These are phyloP conservation scores for Polyergus mexicanus DNA, from an alignment of 1,140 invertebrate genomes.

Conservation along the genomic window DNA sequence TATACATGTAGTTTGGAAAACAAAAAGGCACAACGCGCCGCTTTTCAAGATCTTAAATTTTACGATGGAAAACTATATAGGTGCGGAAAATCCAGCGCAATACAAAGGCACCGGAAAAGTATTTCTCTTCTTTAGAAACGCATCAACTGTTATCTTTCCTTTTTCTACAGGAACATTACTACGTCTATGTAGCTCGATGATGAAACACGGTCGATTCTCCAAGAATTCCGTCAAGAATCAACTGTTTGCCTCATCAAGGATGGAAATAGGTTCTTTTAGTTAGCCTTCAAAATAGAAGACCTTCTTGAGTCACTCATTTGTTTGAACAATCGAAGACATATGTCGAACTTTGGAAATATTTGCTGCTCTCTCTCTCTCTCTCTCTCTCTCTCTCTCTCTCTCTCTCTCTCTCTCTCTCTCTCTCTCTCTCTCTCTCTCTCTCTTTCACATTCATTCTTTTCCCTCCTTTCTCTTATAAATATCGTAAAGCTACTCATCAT, in stretches of 20 bases:
- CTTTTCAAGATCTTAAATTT: conserved; percentile 58
- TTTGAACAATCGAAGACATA: conserved; percentile 65
- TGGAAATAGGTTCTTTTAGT: conserved; percentile 67
- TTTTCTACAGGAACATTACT: conserved; percentile 73
- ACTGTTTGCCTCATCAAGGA: conserved; percentile 60
- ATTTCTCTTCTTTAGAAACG: conserved; percentile 69
- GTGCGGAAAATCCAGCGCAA: conserved; percentile 75
- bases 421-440: conserved; percentile 16
- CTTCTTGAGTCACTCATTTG: conserved; percentile 70
- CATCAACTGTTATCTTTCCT: conserved; percentile 68
- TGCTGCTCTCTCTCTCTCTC: conserved; percentile 17
- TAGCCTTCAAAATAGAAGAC: conserved; percentile 75
- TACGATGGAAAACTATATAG: conserved; percentile 69
- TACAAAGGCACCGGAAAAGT: conserved; percentile 77
- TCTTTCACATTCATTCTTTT: conserved; percentile 10
- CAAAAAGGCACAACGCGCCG: conserved; percentile 65
- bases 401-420: conserved; percentile 24
- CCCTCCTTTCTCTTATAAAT: conserved; percentile 68
- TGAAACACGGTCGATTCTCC: conserved; percentile 54
- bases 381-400: conserved; percentile 26
- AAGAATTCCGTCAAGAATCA: conserved; percentile 39
- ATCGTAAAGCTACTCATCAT: conserved; percentile 77
- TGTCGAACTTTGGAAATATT: conserved; percentile 69
- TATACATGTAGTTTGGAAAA: conserved; percentile 68
- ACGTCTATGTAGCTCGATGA: conserved; percentile 67